phyloP scores from a whole-genome alignment of 2,113 vertebrate species.

The Pimephales promelas region DNA sequence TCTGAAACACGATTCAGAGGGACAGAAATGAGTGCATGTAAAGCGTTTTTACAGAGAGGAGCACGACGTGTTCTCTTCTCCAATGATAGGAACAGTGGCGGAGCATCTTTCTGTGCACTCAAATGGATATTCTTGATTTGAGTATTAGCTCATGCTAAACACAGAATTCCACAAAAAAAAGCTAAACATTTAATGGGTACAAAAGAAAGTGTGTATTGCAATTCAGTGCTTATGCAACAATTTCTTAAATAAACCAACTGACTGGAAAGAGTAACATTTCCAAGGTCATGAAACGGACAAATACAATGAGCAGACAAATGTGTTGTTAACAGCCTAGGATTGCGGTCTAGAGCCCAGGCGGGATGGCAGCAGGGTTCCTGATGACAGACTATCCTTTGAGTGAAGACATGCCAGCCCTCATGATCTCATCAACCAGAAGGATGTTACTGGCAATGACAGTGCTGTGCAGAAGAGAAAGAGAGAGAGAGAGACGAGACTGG shows the following conservation, averaged over 20 bases:
- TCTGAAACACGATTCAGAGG: no score
- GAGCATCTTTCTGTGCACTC: background rate
- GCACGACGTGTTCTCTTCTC: background rate
- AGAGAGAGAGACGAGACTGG: no score
- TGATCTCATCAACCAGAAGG: conserved; percentile 96
- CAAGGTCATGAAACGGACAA: conserved; percentile 42
- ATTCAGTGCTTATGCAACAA: conserved; percentile 79
- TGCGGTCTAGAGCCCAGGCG: conserved; percentile 21
- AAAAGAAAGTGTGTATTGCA: conserved; percentile 73
- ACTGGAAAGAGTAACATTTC: conserved; percentile 59
- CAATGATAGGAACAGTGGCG: background rate
- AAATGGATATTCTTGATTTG: background rate
- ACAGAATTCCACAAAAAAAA: background rate
- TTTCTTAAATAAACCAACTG: conserved; percentile 81
- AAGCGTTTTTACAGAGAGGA: no score
- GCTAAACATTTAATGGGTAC: conserved; percentile 79
- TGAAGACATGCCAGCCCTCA: conserved; percentile 97
- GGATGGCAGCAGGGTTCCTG: conserved; percentile 11
- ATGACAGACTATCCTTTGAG: conserved; percentile 81
- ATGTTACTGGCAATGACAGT: conserved; percentile 97
- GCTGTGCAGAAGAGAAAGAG: conserved; percentile 67
- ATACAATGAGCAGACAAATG: conserved; percentile 15
- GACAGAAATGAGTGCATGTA: no score
- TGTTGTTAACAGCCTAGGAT: background rate
- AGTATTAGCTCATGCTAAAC: background rate